Percentiles rank a stretch among this genome's conserved stretches.
These are phyloP conservation scores for Trinorchestia longiramus DNA, from an alignment of 1,140 invertebrate species.

Conservation along the genomic window DNA sequence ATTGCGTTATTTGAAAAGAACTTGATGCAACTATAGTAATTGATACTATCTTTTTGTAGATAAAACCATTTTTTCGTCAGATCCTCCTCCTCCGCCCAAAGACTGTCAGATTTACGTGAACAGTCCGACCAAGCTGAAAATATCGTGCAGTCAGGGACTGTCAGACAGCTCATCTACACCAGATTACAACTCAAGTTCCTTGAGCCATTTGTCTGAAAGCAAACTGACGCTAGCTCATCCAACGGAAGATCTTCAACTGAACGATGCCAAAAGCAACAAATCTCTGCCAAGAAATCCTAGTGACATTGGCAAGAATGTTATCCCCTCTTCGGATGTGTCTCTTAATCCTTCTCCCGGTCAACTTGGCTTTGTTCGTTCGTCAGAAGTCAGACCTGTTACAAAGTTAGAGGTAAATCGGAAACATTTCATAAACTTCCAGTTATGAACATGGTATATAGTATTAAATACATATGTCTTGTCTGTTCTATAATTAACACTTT, in stretches of 20 bases:
- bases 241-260: not conserved
- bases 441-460: not conserved
- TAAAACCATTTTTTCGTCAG: not conserved
- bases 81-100: conserved; percentile 41
- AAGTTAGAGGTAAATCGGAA: conserved; percentile 36
- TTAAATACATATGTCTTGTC: not conserved
- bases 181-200: conserved; percentile 24
- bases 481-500: no score
- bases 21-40: not conserved
- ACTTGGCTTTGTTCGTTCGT: conserved; percentile 44
- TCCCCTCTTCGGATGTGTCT: not conserved
- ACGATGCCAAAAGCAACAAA: conserved; percentile 24
- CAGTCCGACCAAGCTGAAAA: conserved; percentile 28
- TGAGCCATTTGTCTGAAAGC: conserved; percentile 19
- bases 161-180: conserved; percentile 36
- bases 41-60: not conserved
- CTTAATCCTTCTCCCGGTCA: not conserved
- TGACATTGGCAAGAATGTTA: conserved; percentile 9
- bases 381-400: conserved; percentile 42
- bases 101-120: conserved; percentile 48
- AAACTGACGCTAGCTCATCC: conserved; percentile 14
- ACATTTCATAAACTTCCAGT: not conserved
- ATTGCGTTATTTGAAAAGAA: no score
- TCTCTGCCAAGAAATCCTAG: not conserved
- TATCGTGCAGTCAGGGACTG: conserved; percentile 48